A percentile compares a stretch with the other conserved stretches of the same genome.
These are phyloP conservation scores for Pangasianodon hypophthalmus DNA, from an alignment of 2,113 vertebrate genomes.

Conservation along the genomic window DNA sequence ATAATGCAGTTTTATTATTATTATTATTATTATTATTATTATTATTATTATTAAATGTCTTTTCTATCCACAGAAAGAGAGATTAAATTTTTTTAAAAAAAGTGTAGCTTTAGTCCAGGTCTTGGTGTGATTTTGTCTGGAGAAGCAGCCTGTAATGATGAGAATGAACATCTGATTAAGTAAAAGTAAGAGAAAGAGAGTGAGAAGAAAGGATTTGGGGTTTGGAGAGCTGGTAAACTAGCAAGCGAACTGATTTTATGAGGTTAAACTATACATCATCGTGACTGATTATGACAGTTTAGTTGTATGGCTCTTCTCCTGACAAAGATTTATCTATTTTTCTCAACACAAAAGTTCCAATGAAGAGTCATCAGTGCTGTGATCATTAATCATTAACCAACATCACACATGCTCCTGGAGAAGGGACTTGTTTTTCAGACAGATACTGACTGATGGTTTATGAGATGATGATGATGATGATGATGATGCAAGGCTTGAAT, in stretches of 20 bases:
- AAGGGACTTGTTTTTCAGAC: background rate
- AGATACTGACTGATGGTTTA: background rate
- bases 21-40: background rate
- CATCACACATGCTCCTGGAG: background rate
- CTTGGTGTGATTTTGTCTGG: background rate
- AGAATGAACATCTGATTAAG: background rate
- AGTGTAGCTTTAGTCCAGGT: background rate
- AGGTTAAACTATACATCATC: background rate
- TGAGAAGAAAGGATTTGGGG: background rate
- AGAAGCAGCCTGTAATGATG: background rate
- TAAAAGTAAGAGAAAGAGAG: background rate
- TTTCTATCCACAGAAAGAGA: background rate
- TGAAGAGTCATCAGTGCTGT: background rate
- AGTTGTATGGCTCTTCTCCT: background rate
- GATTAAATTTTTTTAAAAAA: too few relatives aligned
- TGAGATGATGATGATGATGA: background rate
- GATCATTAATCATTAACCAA: background rate
- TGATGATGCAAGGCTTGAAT: background rate
- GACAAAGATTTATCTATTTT: background rate
- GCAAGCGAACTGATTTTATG: background rate
- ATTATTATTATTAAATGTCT: background rate
- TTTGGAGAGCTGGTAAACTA: background rate
- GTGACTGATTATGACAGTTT: background rate
- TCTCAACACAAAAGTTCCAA: background rate
- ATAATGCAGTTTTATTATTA: constrained; percentile 3